Conservation (phyloP, 2,888 invertebrate species). For the Augiades crinisus region DNA sequence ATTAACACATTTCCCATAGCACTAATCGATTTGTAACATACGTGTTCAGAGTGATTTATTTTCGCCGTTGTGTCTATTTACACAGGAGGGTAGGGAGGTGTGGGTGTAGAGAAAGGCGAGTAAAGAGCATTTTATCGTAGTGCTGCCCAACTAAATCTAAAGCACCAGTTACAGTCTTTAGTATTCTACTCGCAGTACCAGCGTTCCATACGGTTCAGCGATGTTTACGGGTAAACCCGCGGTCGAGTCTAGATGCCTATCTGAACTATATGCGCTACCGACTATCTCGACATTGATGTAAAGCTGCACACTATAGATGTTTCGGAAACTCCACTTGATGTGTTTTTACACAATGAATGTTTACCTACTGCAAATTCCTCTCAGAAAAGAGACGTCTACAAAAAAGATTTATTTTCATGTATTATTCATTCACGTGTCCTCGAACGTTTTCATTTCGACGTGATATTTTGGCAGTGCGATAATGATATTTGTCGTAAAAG, state of each 20-base stretch:
- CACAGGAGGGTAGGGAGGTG: background rate
- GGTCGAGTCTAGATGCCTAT: slow-evolving; percentile 17
- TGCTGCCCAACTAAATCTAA: slow-evolving; percentile 17
- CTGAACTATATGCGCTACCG: slow-evolving; percentile 3
- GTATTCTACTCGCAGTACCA: slow-evolving; percentile 18
- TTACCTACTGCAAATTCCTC: slow-evolving; percentile 61
- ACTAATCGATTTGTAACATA: slow-evolving; percentile 13
- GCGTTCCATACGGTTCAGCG: slow-evolving; percentile 10
- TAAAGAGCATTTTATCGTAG: slow-evolving; percentile 16
- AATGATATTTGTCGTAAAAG: slow-evolving; percentile 66
- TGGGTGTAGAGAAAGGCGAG: slow-evolving; percentile 12
- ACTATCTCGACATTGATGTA: slow-evolving; percentile 18
- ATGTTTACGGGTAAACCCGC: slow-evolving; percentile 18
- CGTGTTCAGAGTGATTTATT: slow-evolving; percentile 9
- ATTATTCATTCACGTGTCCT: slow-evolving; percentile 75
- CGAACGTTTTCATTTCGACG: slow-evolving; percentile 69
- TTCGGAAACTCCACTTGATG: slow-evolving; percentile 13
- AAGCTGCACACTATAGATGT: background rate
- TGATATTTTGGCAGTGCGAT: slow-evolving; percentile 65
- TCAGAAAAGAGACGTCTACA: slow-evolving; percentile 56
- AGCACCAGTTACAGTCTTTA: slow-evolving; percentile 18
- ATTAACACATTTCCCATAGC: background rate
- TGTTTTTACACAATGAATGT: slow-evolving; percentile 47
- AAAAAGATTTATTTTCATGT: slow-evolving; percentile 76
- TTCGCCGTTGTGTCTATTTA: slow-evolving; percentile 14